Percentiles rank a stretch among this genome's conserved stretches.
Conservation (phyloP, 1,140 invertebrate genomes). For the Drosophila leontia region DNA sequence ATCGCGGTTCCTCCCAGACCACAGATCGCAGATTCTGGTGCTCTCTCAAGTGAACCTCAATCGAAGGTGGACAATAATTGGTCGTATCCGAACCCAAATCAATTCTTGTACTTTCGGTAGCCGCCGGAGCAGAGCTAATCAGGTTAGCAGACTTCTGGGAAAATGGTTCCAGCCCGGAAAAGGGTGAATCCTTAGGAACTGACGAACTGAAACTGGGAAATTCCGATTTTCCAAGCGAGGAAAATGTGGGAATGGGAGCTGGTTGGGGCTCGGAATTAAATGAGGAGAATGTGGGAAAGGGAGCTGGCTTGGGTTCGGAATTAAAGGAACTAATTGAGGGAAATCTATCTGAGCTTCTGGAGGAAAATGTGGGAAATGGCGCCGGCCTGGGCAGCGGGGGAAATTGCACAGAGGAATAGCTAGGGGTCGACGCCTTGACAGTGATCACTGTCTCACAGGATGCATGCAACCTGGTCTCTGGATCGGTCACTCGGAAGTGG, state of each 20-base stretch:
- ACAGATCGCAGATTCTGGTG: conserved; percentile 87
- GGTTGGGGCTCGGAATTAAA: neutral
- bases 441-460: conserved; percentile 88
- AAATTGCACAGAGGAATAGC: conserved; percentile 3
- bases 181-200: neutral
- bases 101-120: conserved; percentile 30
- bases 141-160: conserved; percentile 16
- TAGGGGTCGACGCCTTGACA: conserved; percentile 83
- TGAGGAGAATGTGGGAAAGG: conserved; percentile 22
- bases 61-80: conserved; percentile 88
- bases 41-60: conserved; percentile 87
- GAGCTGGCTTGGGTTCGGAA: neutral
- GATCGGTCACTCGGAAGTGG: conserved; percentile 87
- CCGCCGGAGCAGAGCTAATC: neutral
- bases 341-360: conserved; percentile 5
- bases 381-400: conserved; percentile 4
- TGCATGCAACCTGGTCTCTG: conserved; percentile 86
- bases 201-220: neutral
- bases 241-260: conserved; percentile 3
- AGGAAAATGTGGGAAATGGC: conserved; percentile 10
- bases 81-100: conserved; percentile 50
- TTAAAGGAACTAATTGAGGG: neutral
- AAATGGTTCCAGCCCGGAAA: neutral
- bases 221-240: neutral
- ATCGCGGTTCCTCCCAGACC: conserved; percentile 89